phyloP scores from a whole-genome alignment of 1,140 invertebrate species.

The Condylostylus longicornis region DNA sequence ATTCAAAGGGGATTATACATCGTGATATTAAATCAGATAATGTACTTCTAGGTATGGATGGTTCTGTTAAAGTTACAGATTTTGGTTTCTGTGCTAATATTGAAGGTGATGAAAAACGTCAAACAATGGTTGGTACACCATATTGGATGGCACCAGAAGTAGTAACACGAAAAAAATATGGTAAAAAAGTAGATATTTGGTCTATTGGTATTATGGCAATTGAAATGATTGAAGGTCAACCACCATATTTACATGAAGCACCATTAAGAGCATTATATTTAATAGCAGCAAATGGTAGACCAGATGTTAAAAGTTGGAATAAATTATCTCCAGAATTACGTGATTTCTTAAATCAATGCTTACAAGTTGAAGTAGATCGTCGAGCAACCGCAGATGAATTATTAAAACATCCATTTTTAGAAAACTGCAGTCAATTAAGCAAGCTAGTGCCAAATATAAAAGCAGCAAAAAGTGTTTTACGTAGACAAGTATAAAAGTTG shows the following conservation, averaged over 20 bases:
- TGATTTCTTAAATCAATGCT: conserved; percentile 78
- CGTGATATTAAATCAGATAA: conserved; percentile 95
- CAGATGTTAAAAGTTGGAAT: conserved; percentile 73
- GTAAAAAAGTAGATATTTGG: conserved; percentile 92
- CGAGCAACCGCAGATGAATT: conserved; percentile 73
- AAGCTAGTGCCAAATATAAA: conserved; percentile 80
- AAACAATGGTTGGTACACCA: conserved; percentile 90
- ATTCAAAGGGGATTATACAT: conserved; percentile 80
- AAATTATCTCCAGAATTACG: conserved; percentile 58
- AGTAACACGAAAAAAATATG: conserved; percentile 66
- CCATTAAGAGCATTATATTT: conserved; percentile 87
- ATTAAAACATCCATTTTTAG: conserved; percentile 76
- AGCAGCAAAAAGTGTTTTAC: conserved; percentile 47
- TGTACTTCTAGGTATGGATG: conserved; percentile 90
- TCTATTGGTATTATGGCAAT: conserved; percentile 87
- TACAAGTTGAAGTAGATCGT: conserved; percentile 83
- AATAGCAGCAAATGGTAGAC: conserved; percentile 89
- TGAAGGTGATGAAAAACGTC: conserved; percentile 80
- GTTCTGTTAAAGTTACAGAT: conserved; percentile 92
- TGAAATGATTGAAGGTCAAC: conserved; percentile 97
- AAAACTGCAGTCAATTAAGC: conserved; percentile 66
- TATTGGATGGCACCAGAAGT: conserved; percentile 86
- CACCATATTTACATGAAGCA: conserved; percentile 88
- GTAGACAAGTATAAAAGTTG: conserved; percentile 29
- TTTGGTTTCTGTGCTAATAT: conserved; percentile 95